These are phyloP conservation scores for Xerus inauris DNA, from an alignment of 2,113 vertebrate genomes.

Conservation along the genomic window DNA sequence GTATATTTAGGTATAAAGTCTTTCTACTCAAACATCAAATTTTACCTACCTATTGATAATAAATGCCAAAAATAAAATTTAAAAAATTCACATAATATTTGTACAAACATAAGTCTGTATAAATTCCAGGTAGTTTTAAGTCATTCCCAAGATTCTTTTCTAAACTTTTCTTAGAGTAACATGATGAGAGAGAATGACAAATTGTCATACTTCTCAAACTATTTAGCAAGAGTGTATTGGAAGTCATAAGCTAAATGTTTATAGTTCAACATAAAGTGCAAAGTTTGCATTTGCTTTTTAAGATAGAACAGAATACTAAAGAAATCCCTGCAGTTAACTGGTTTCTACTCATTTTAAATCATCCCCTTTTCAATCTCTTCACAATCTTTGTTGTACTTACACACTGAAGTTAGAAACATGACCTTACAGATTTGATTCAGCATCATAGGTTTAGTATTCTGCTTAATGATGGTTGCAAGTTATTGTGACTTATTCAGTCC, in stretches of 20 bases:
- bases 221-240: background rate
- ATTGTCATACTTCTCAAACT: background rate
- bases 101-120: background rate
- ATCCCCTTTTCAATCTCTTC: background rate
- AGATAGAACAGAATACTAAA: background rate
- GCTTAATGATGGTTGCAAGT: background rate
- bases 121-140: background rate
- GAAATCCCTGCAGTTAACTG: slow-evolving; percentile 12
- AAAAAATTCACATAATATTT: background rate
- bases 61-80: slow-evolving; percentile 43
- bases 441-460: background rate
- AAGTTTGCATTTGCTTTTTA: slow-evolving; percentile 46
- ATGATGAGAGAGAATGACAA: slow-evolving; percentile 13
- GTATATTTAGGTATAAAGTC: background rate
- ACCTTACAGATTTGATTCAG: background rate
- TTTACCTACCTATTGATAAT: background rate
- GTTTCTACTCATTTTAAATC: slow-evolving; percentile 2
- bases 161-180: slow-evolving; percentile 13
- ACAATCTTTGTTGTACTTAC: background rate
- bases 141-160: background rate
- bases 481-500: background rate
- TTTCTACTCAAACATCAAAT: slow-evolving; percentile 38
- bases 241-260: slow-evolving; percentile 37
- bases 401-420: background rate
- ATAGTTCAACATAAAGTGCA: background rate